A percentile compares a stretch with the other conserved stretches of the same genome.
Evolutionary conservation across 2,797 vertebrate genomes (phyloP).

Genomic region (Leptatherina wallacei): DNA sequence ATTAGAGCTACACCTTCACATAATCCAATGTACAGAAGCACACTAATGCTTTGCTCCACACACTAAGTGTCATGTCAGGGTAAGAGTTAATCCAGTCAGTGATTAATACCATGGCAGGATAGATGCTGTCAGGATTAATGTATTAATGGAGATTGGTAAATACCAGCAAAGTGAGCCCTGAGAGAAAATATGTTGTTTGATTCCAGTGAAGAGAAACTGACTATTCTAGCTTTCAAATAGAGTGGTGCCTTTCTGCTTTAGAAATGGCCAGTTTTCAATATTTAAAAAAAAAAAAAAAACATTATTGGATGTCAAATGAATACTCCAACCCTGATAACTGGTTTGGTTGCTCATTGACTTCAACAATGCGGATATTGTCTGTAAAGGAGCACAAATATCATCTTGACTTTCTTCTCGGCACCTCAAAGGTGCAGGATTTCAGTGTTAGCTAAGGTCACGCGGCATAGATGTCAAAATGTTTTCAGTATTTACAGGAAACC

Average conservation of each 20-base stretch:
- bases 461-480: conserved; percentile 17
- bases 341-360: conserved; percentile 21
- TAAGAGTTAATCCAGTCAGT: conserved; percentile 56
- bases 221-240: not conserved
- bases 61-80: conserved; percentile 25
- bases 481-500: conserved; percentile 12
- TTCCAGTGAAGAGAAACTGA: not conserved
- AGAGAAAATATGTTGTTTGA: conserved; percentile 23
- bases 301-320: conserved; percentile 21
- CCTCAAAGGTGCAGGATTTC: conserved; percentile 8
- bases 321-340: conserved; percentile 8
- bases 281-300: not conserved
- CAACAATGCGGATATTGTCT: conserved; percentile 52
- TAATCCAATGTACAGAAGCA: conserved; percentile 37
- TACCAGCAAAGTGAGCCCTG: conserved; percentile 16
- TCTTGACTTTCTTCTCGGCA: conserved; percentile 49
- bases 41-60: conserved; percentile 41
- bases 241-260: not conserved
- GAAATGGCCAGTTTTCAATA: not conserved
- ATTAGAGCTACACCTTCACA: conserved; percentile 2
- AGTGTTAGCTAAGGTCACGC: conserved; percentile 1
- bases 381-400: conserved; percentile 12
- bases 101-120: conserved; percentile 56
- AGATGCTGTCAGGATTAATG: conserved; percentile 48
- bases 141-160: conserved; percentile 40